Conservation (phyloP, 2,113 vertebrate species). For the Pteronura brasiliensis region DNA sequence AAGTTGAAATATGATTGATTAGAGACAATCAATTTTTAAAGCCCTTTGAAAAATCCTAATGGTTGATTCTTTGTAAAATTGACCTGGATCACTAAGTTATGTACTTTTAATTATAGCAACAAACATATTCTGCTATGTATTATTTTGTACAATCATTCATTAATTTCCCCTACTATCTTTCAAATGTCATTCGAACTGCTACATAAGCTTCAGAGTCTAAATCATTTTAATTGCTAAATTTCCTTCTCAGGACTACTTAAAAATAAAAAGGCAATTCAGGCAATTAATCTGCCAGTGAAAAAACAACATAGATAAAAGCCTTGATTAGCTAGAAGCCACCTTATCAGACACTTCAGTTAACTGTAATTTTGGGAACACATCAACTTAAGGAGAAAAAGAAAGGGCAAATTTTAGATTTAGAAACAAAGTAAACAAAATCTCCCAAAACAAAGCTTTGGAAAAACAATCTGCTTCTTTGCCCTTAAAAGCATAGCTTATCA, state of each 20-base stretch:
- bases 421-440: slow-evolving; percentile 42
- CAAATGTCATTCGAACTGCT: slow-evolving; percentile 67
- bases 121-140: slow-evolving; percentile 49
- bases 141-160: slow-evolving; percentile 64
- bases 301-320: slow-evolving; percentile 68
- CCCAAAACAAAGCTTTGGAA: not conserved
- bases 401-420: not conserved
- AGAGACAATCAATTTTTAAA: slow-evolving; percentile 57
- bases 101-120: slow-evolving; percentile 64
- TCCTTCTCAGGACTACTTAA: slow-evolving; percentile 69
- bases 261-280: slow-evolving; percentile 74
- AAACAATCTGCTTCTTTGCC: not conserved
- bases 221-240: slow-evolving; percentile 77
- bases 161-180: slow-evolving; percentile 65
- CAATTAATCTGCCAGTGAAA: slow-evolving; percentile 75
- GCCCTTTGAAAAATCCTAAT: slow-evolving; percentile 26
- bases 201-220: slow-evolving; percentile 59
- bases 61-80: slow-evolving; percentile 50
- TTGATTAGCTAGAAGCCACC: slow-evolving; percentile 63
- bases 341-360: slow-evolving; percentile 53
- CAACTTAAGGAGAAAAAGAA: slow-evolving; percentile 27
- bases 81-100: slow-evolving; percentile 43
- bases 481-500: not conserved
- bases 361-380: slow-evolving; percentile 47
- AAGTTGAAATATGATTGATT: slow-evolving; percentile 56